Conservation (phyloP, 2,797 vertebrate genomes). For the Todus mexicanus region DNA sequence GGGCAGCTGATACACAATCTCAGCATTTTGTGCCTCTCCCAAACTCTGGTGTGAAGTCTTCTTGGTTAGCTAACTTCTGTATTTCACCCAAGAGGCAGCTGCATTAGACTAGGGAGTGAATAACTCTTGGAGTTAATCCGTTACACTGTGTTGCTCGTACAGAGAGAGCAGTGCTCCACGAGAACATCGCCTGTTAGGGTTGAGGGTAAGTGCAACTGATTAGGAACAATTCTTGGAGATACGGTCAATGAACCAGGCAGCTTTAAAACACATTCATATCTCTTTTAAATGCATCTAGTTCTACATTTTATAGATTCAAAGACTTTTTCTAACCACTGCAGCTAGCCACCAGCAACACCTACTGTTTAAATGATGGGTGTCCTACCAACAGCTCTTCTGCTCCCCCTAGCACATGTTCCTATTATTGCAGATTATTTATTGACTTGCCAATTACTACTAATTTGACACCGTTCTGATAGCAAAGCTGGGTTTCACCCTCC, state of each 20-base stretch:
- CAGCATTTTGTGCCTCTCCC: neutral
- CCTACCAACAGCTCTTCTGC: slow-evolving; percentile 1
- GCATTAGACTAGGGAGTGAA: neutral
- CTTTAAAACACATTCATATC: neutral
- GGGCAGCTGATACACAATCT: neutral
- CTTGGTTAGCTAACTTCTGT: neutral
- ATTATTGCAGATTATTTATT: neutral
- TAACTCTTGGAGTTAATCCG: neutral
- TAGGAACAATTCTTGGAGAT: neutral
- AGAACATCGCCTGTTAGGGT: neutral
- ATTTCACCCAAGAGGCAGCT: neutral
- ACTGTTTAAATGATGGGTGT: neutral
- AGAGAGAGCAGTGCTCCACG: neutral
- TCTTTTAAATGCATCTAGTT: neutral
- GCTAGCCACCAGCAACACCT: neutral
- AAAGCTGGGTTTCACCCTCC: neutral
- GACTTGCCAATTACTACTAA: neutral
- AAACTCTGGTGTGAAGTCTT: neutral
- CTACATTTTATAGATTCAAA: neutral
- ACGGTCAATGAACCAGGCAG: neutral
- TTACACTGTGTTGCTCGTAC: neutral
- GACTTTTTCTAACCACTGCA: neutral
- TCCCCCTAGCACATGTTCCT: slow-evolving; percentile 38
- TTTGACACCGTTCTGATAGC: neutral
- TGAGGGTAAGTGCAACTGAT: neutral